Evolutionary conservation across 2,888 invertebrate species (phyloP).

Genomic region (Nasonovia ribisnigri): DNA sequence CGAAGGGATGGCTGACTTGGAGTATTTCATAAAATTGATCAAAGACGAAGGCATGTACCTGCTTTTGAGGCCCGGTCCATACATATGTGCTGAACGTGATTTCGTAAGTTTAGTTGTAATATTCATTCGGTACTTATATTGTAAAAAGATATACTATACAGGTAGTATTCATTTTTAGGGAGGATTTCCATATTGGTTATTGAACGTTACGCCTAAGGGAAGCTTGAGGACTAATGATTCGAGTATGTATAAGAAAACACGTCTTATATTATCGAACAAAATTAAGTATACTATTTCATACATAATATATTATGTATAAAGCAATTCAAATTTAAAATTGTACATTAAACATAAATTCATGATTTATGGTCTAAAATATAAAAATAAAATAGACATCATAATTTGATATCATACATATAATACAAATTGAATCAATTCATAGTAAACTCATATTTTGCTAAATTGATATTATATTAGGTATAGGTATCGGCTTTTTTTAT

Average conservation of each 20-base stretch:
- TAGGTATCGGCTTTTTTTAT: not conserved
- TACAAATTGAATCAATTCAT: too few relatives aligned
- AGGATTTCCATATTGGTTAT: slow-evolving; percentile 73
- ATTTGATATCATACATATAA: too few relatives aligned
- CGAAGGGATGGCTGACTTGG: slow-evolving; percentile 75
- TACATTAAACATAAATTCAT: too few relatives aligned
- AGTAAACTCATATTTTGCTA: not conserved
- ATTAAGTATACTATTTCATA: not conserved
- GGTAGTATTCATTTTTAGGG: slow-evolving; percentile 71
- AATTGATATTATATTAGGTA: not conserved
- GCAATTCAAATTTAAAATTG: too few relatives aligned
- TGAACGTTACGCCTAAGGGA: slow-evolving; percentile 72
- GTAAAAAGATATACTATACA: not conserved
- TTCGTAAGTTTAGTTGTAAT: slow-evolving; percentile 71
- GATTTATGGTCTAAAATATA: too few relatives aligned
- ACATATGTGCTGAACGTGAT: slow-evolving; percentile 93
- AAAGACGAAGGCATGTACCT: slow-evolving; percentile 83
- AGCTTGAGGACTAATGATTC: slow-evolving; percentile 76
- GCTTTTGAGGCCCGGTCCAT: slow-evolving; percentile 88
- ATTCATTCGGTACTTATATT: too few relatives aligned
- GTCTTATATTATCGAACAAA: not conserved
- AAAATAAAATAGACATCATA: too few relatives aligned
- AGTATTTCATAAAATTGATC: slow-evolving; percentile 79
- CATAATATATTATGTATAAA: not conserved
- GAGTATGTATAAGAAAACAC: slow-evolving; percentile 71